These are phyloP conservation scores for Automeris io DNA, from an alignment of 2,888 invertebrate genomes.

Conservation along the genomic window DNA sequence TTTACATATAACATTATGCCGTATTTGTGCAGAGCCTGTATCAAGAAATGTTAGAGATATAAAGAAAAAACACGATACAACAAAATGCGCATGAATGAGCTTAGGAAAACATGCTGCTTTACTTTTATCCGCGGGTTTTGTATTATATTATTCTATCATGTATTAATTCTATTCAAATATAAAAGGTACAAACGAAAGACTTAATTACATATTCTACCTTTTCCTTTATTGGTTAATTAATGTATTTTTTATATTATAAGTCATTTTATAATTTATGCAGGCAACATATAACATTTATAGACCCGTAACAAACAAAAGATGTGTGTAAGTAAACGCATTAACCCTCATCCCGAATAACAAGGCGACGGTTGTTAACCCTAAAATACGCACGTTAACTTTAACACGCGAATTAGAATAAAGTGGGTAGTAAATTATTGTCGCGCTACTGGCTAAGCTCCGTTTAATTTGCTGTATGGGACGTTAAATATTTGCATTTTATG, in stretches of 20 bases:
- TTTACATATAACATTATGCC: too few relatives aligned
- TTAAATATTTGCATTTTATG: background rate
- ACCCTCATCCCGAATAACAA: constrained; percentile 14
- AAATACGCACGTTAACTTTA: constrained; percentile 17
- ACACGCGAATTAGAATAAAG: constrained; percentile 22
- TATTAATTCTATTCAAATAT: too few relatives aligned
- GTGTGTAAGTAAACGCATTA: constrained; percentile 6
- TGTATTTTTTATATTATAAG: background rate
- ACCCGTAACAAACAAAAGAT: background rate
- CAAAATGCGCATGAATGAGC: too few relatives aligned
- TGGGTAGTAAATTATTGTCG: constrained; percentile 21
- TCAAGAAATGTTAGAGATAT: too few relatives aligned
- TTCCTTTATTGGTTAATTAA: too few relatives aligned
- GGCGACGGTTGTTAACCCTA: constrained; percentile 17
- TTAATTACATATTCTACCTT: too few relatives aligned
- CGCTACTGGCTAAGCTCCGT: constrained; percentile 11
- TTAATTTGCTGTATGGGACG: constrained; percentile 4
- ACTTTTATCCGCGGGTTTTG: too few relatives aligned
- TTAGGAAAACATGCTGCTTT: too few relatives aligned
- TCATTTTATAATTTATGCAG: background rate
- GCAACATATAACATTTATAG: background rate
- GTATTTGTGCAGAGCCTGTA: too few relatives aligned
- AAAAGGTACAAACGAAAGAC: too few relatives aligned
- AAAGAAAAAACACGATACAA: too few relatives aligned
- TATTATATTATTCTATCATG: too few relatives aligned